Evolutionary conservation across 2,113 vertebrate species (phyloP).

Genomic region (Megaceryle torquata): DNA sequence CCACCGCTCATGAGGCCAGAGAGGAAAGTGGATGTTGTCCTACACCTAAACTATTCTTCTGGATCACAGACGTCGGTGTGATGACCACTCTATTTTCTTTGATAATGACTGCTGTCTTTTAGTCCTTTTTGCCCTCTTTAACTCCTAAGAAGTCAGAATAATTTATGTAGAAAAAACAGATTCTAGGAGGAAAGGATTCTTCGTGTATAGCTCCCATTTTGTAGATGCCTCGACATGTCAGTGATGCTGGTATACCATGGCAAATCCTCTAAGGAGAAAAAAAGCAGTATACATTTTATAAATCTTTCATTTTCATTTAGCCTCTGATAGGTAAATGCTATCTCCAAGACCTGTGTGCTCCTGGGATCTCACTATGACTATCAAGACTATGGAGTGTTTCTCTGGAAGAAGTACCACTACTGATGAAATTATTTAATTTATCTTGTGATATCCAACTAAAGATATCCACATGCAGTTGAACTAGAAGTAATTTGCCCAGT

Average conservation of each 20-base stretch:
- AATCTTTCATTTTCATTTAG: neutral
- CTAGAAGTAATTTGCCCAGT: neutral
- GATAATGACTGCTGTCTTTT: neutral
- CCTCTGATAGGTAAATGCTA: neutral
- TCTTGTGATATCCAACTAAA: neutral
- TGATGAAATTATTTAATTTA: neutral
- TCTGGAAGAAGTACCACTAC: neutral
- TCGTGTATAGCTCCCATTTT: neutral
- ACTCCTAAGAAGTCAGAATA: neutral
- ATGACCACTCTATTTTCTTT: neutral
- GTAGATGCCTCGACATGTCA: neutral
- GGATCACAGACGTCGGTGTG: constrained; percentile 56
- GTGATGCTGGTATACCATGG: neutral
- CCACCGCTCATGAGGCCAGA: constrained; percentile 71
- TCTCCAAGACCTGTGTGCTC: neutral
- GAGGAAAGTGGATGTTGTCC: constrained; percentile 75
- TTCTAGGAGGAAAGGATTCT: neutral
- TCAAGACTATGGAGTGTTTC: neutral
- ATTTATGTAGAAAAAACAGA: neutral
- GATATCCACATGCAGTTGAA: neutral
- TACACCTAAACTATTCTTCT: constrained; percentile 76
- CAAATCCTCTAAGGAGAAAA: neutral
- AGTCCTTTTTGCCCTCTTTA: neutral
- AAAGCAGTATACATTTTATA: neutral
- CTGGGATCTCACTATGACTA: neutral